These are phyloP conservation scores for Orthosia gothica DNA, from an alignment of 2,888 invertebrate genomes.

Conservation along the genomic window DNA sequence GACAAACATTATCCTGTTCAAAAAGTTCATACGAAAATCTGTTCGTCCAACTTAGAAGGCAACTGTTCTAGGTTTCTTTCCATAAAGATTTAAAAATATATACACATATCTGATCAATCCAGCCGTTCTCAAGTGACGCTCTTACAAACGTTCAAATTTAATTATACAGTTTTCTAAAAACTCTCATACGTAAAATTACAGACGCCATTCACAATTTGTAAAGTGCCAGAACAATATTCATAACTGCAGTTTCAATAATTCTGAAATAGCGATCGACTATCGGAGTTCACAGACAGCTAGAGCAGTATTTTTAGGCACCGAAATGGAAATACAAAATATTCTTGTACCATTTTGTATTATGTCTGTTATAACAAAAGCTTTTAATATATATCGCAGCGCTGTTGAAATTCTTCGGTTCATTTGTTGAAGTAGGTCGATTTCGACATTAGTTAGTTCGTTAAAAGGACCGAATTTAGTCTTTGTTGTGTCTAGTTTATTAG, in stretches of 20 bases:
- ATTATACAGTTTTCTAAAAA: background rate
- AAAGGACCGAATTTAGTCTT: background rate
- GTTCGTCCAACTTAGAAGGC: background rate
- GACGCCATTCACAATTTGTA: background rate
- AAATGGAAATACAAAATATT: slow-evolving; percentile 4
- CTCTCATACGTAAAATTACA: background rate
- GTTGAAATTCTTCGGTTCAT: background rate
- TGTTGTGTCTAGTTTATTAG: no score
- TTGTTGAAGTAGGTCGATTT: background rate
- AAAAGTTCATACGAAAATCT: background rate
- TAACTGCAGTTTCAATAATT: background rate
- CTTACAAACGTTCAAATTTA: background rate
- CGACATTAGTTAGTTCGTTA: background rate
- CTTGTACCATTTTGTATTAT: slow-evolving; percentile 15
- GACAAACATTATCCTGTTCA: background rate
- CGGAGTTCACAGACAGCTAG: accelerated
- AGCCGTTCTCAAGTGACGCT: background rate
- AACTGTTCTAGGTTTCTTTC: no score
- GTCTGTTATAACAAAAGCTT: background rate
- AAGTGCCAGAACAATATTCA: background rate
- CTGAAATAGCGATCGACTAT: background rate
- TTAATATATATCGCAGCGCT: slow-evolving; percentile 4
- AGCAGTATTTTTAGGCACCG: background rate
- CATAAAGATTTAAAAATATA: no score
- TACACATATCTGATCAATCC: background rate